A percentile compares a stretch with the other conserved stretches of the same genome.
Evolutionary conservation across 2,888 invertebrate species (phyloP).

Genomic region (Synergus gifuensis): DNA sequence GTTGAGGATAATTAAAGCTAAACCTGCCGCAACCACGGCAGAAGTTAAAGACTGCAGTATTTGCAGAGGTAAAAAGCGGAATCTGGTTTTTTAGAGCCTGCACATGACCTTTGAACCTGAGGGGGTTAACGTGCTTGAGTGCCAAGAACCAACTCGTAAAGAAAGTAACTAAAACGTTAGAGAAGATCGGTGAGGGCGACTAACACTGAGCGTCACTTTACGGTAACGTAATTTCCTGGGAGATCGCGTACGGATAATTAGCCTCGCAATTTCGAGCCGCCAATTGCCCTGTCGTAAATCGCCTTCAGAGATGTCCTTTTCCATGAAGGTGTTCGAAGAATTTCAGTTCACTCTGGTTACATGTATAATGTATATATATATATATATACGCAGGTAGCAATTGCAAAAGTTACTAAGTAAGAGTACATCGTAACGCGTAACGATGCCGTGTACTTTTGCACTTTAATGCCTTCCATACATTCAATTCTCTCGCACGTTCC

Average conservation of each 20-base stretch:
- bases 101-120: slow-evolving; percentile 33
- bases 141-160: slow-evolving; percentile 24
- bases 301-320: slow-evolving; percentile 44
- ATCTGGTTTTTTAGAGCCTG: slow-evolving; percentile 28
- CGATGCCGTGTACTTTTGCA: slow-evolving; percentile 29
- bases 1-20: slow-evolving; percentile 2
- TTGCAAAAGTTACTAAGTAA: slow-evolving; percentile 21
- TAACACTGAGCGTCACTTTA: slow-evolving; percentile 11
- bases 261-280: slow-evolving; percentile 48
- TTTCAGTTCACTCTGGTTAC: slow-evolving; percentile 34
- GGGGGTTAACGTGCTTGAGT: slow-evolving; percentile 26
- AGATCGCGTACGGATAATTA: slow-evolving; percentile 50
- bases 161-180: slow-evolving; percentile 24
- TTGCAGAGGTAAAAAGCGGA: slow-evolving; percentile 32
- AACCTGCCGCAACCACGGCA: neutral
- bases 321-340: slow-evolving; percentile 46
- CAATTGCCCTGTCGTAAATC: slow-evolving; percentile 51
- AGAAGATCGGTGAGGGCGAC: neutral
- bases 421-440: slow-evolving; percentile 38
- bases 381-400: slow-evolving; percentile 24
- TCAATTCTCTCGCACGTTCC: slow-evolving; percentile 28
- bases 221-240: slow-evolving; percentile 10
- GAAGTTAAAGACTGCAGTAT: slow-evolving; percentile 23
- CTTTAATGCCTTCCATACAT: slow-evolving; percentile 23
- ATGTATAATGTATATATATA: too few species aligned